Percentiles rank a stretch among this genome's conserved stretches.
These are phyloP conservation scores for Prietella phreatophila DNA, from an alignment of 2,113 vertebrate species.

Conservation along the genomic window DNA sequence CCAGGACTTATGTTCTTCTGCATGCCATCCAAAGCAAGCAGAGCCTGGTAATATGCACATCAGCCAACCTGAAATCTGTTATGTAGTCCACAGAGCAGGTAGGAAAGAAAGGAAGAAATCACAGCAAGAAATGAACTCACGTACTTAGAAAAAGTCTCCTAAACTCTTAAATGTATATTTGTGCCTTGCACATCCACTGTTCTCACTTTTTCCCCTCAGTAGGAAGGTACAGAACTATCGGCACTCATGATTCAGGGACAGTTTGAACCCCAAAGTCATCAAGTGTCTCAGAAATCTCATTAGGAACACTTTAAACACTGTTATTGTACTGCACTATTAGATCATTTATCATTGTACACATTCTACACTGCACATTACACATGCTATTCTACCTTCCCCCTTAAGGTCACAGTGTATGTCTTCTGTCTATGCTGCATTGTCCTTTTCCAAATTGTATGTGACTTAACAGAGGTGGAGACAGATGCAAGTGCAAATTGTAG, in stretches of 20 bases:
- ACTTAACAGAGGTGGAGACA: too few species aligned
- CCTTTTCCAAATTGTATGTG: not conserved
- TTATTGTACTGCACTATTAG: not conserved
- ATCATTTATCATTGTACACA: not conserved
- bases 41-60: slow-evolving; percentile 27
- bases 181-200: not conserved
- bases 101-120: slow-evolving; percentile 3
- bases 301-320: not conserved
- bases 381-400: not conserved
- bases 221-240: not conserved
- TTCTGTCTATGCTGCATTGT: not conserved
- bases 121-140: not conserved
- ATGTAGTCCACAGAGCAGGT: slow-evolving; percentile 3
- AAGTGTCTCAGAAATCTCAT: not conserved
- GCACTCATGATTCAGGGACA: not conserved
- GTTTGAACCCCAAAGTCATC: not conserved
- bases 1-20: slow-evolving; percentile 37
- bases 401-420: not conserved
- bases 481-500: too few species aligned
- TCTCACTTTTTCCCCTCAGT: not conserved
- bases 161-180: not conserved
- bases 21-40: slow-evolving; percentile 50
- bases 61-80: slow-evolving; percentile 36
- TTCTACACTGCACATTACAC: not conserved
- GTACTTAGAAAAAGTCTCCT: not conserved